A percentile compares a stretch with the other conserved stretches of the same genome.
These are phyloP conservation scores for Drosophila punjabiensis DNA, from an alignment of 1,140 invertebrate genomes.

Conservation along the genomic window DNA sequence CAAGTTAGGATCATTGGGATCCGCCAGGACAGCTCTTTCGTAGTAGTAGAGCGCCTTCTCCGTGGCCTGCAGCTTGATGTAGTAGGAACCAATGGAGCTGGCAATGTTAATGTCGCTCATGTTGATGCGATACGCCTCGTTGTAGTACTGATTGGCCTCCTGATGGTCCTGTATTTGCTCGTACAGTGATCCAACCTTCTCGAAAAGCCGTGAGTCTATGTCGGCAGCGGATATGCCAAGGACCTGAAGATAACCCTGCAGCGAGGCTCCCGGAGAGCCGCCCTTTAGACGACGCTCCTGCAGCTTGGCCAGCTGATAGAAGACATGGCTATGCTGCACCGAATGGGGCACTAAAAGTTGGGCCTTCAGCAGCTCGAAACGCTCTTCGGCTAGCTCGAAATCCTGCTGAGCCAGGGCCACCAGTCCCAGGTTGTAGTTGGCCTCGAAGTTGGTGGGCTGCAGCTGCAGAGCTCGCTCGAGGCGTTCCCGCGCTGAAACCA, in stretches of 20 bases:
- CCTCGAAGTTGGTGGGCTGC: conserved; percentile 95
- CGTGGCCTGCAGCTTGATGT: conserved; percentile 94
- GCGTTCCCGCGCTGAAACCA: conserved; percentile 91
- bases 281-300: conserved; percentile 88
- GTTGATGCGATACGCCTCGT: conserved; percentile 95
- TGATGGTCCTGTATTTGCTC: conserved; percentile 95
- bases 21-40: conserved; percentile 94
- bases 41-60: conserved; percentile 96
- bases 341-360: conserved; percentile 84
- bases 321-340: conserved; percentile 90
- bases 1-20: conserved; percentile 94
- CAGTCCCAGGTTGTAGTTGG: conserved; percentile 95
- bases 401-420: conserved; percentile 90
- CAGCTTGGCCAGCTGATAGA: conserved; percentile 94
- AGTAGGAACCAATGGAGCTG: conserved; percentile 96
- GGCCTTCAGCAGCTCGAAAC: conserved; percentile 90
- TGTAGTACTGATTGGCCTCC: conserved; percentile 96
- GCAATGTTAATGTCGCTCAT: conserved; percentile 96
- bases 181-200: conserved; percentile 94
- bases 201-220: conserved; percentile 93
- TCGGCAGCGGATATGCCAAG: conserved; percentile 90
- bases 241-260: conserved; percentile 93
- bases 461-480: conserved; percentile 92
- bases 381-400: conserved; percentile 87
- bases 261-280: conserved; percentile 89